Conservation (phyloP, 2,888 invertebrate species). For the Folsomia manolachei region DNA sequence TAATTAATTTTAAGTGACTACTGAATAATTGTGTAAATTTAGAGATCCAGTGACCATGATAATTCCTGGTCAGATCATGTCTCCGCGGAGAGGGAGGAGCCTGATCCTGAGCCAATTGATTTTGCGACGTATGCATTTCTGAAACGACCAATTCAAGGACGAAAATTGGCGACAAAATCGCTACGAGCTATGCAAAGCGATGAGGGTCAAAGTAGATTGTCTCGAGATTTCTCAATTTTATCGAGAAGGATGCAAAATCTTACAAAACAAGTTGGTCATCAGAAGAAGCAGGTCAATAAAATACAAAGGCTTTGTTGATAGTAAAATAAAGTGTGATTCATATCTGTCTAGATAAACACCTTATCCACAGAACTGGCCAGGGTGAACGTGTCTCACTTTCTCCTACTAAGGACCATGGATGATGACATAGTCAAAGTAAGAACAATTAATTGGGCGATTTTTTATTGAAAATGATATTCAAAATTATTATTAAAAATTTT, state of each 20-base stretch:
- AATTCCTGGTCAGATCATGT: no score
- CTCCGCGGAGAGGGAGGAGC: not conserved
- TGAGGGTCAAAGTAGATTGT: not conserved
- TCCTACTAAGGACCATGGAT: slow-evolving; percentile 30
- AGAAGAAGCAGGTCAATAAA: not conserved
- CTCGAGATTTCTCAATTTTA: not conserved
- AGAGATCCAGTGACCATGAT: not conserved
- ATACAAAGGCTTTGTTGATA: not conserved
- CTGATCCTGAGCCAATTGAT: not conserved
- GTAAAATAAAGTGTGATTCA: not conserved
- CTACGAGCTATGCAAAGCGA: not conserved
- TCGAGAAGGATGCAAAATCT: not conserved
- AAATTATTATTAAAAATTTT: not conserved
- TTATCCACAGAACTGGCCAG: slow-evolving; percentile 23
- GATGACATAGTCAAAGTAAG: slow-evolving; percentile 36
- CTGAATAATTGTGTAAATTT: not conserved
- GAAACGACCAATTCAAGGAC: not conserved
- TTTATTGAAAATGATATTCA: not conserved
- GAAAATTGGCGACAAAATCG: not conserved
- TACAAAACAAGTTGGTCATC: not conserved
- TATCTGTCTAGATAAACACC: slow-evolving; percentile 9
- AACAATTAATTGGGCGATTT: not conserved
- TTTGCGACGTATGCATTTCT: not conserved
- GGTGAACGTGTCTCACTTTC: slow-evolving; percentile 35
- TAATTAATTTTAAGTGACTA: not conserved